These are phyloP conservation scores for Tigriopus californicus DNA, from an alignment of 2,888 invertebrate species.

Conservation along the genomic window DNA sequence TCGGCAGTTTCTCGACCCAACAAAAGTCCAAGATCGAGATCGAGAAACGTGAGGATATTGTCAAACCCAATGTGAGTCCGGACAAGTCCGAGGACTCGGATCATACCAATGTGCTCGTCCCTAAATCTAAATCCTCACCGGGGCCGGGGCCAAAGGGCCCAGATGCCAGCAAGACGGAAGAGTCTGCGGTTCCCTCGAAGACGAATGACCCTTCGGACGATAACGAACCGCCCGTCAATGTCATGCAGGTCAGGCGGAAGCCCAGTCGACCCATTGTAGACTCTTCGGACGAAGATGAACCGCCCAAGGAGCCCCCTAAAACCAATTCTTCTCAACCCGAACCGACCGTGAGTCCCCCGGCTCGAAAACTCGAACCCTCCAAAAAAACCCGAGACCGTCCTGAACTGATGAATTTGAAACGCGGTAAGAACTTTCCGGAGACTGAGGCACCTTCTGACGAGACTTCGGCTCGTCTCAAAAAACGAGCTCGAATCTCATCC, in stretches of 20 bases:
- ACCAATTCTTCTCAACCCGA: neutral
- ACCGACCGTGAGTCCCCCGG: too few species aligned
- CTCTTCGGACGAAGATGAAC: neutral
- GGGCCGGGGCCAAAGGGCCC: neutral
- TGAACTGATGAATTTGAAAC: too few species aligned
- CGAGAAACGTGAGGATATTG: conserved; percentile 48
- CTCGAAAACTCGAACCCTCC: too few species aligned
- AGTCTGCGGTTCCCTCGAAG: too few species aligned
- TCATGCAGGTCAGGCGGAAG: conserved; percentile 21
- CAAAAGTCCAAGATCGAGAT: conserved; percentile 56
- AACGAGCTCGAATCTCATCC: too few species aligned
- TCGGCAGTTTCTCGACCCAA: conserved; percentile 19
- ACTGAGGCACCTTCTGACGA: too few species aligned
- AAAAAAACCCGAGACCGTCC: too few species aligned
- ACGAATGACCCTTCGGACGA: neutral
- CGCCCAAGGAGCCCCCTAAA: neutral
- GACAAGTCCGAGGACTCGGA: neutral
- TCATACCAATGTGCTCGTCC: too few species aligned
- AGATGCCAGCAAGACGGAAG: neutral
- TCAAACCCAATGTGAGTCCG: conserved; percentile 22
- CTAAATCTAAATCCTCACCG: neutral
- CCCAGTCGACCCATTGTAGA: neutral
- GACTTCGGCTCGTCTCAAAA: too few species aligned
- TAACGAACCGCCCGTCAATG: conserved; percentile 5
- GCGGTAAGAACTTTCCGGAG: too few species aligned